Base-by-base conservation (phyloP, 2,113 vertebrate genomes). In the Pedetes capensis region DNA sequence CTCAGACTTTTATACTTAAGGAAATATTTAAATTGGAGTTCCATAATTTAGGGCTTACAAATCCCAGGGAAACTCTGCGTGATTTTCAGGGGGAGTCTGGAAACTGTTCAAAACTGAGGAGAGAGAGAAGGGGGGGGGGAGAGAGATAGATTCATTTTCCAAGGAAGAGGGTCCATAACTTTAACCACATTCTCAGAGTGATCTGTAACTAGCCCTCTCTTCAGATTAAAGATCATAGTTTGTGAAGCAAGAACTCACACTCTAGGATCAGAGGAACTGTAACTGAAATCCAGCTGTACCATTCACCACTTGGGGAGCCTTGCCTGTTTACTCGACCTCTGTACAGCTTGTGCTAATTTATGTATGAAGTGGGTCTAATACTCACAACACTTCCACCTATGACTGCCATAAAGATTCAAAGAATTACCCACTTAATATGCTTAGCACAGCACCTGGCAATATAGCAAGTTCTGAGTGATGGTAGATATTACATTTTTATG, bases 121-220 rank as follows among this genome's bases (percentile, higher is more conserved):
- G 51, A 10, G 51, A 51, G 5, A 11, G 12, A 14, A 57, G 13
- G n/a, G n/a, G n/a, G n/a, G n/a, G n/a, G n/a, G n/a, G n/a, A n/a
- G n/a, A n/a, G n/a, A n/a, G n/a, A n/a, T n/a, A n/a, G 63, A 13
- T 27, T 2, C 22, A 14, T 72, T 86, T 74, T 87, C 59, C n/a
- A 55, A 11, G 27, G 17, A 27, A 82, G 29, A 63, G 63, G 7
- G 34, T 87, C 18, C 23, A 0, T 87, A 76, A 74, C 34, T 83
- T 61, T 39, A 94, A 74, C 25, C 51, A 92, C 69, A 64, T 90
- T 88, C 55, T 95, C 49, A 85, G 42, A 87, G 66, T 61, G 39
- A 68, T 51, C 44, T 37, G 29, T 72, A 78, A 82, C 29, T 20
- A 37, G n/a, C 7, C 42, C 2, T 17, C 13, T 51, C 34, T 13